Base-by-base conservation (phyloP, 2,888 invertebrate genomes). In the Brachyptera risi region DNA sequence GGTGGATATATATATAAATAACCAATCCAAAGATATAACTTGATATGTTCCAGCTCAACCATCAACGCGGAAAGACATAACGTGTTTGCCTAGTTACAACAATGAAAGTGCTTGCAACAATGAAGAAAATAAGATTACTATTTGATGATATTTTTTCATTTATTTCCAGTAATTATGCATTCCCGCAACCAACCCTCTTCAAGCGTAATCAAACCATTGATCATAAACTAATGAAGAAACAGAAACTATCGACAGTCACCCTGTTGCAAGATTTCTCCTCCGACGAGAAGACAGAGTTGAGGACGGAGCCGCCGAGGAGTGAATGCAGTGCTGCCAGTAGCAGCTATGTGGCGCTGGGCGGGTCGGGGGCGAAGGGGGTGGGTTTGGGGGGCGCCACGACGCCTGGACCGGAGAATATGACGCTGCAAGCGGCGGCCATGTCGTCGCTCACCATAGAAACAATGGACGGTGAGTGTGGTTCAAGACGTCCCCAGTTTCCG, bases 131-230 rank as follows among this genome's bases (percentile, higher is more conserved):
- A n/a, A n/a, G n/a, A n/a, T n/a, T n/a, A n/a, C n/a, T n/a, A n/a
- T 9, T 69, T 64, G 68, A 61, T 58, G 9, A 37, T 47, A 3
- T 7, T 23, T n/a, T n/a, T n/a, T n/a, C n/a, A n/a, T 17, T n/a
- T n/a, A n/a, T 17, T 31, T 67, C 62, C 66, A 75, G 78, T 68
- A 74, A 73, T 69, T 76, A 76, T 61, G 73, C 73, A 23, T 71
- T 74, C 37, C 73, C 76, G 3, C 76, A 80, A 68, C 76, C 76
- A 15, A 74, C 76, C 58, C 26, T 38, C 15, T 79, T 79, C 60
- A 82, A 82, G 70, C 78, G 79, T 56, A 73, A 70, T 67, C 84
- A 83, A 71, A 82, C 83, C 15, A 54, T 84, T 69, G 81, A 83
- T 40, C 72, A 78, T 67, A 85, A 84, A 73, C 83, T 83, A 72